Percentiles rank a stretch among this genome's conserved stretches.
Conservation (phyloP, 2,113 vertebrate genomes). For the Paedocypris sp. region DNA sequence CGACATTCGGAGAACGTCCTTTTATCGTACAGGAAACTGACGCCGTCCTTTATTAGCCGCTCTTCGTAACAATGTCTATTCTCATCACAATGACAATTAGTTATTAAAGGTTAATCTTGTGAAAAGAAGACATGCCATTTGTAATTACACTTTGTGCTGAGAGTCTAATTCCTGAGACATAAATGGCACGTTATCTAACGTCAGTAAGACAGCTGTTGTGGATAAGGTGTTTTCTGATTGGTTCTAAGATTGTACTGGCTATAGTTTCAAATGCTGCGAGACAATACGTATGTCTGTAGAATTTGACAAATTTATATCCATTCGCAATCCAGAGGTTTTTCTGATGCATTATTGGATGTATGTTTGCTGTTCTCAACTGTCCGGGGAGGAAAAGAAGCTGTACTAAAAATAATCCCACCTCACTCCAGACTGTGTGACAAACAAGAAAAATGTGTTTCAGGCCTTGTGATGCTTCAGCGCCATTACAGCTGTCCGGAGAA, state of each 20-base stretch:
- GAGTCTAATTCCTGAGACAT: neutral
- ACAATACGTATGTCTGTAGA: too few species aligned
- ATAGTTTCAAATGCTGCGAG: too few species aligned
- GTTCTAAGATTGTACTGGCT: too few species aligned
- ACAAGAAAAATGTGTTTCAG: constrained; percentile 30
- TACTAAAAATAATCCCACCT: constrained; percentile 21
- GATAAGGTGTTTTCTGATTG: neutral
- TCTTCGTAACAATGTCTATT: constrained; percentile 38
- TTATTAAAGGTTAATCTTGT: constrained; percentile 41
- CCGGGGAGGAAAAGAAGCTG: constrained; percentile 13
- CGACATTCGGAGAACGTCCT: neutral
- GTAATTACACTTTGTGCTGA: neutral
- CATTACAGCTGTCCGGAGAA: constrained; percentile 32
- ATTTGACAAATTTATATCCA: too few species aligned
- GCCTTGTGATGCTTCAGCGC: constrained; percentile 5
- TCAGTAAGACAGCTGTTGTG: neutral
- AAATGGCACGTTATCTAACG: too few species aligned
- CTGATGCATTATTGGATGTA: constrained; percentile 19
- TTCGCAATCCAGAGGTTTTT: too few species aligned
- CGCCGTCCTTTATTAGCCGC: constrained; percentile 20
- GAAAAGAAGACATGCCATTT: neutral
- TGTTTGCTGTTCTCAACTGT: constrained; percentile 16
- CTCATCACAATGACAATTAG: constrained; percentile 43
- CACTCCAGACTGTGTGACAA: constrained; percentile 20
- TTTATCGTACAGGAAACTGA: constrained; percentile 3